phyloP scores from a whole-genome alignment of 2,797 vertebrate genomes.

The Periparus ater region DNA sequence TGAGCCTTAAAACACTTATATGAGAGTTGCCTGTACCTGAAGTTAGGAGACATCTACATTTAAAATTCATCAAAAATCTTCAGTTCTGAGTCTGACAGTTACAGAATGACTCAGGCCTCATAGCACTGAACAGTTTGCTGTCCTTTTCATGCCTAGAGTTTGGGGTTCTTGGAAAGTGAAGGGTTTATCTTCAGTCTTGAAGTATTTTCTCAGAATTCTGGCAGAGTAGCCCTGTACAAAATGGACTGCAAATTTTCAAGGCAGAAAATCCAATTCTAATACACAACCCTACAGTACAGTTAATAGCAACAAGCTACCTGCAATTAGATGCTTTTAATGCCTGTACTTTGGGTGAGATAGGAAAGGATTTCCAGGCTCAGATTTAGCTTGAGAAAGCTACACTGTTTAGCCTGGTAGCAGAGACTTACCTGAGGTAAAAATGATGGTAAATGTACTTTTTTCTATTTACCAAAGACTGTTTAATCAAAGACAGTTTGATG shows the following conservation, averaged over 20 bases:
- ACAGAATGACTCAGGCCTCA: neutral
- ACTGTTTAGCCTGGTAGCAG: neutral
- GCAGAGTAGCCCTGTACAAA: neutral
- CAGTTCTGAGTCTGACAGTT: neutral
- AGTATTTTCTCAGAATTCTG: neutral
- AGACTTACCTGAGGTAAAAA: neutral
- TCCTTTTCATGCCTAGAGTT: neutral
- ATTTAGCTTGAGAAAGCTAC: neutral
- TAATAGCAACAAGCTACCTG: neutral
- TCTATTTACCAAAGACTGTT: neutral
- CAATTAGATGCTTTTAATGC: neutral
- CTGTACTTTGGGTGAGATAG: neutral
- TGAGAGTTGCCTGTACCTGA: neutral
- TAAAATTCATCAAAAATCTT: neutral
- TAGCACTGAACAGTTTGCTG: neutral
- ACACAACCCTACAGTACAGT: rapidly evolving
- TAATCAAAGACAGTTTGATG: neutral
- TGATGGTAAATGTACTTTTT: neutral
- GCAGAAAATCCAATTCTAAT: neutral
- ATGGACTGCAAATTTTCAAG: neutral
- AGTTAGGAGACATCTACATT: neutral
- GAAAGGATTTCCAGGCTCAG: neutral
- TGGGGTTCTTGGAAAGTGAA: neutral
- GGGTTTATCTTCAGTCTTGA: neutral
- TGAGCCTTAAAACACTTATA: neutral